These are phyloP conservation scores for Drosophila aldrichi DNA, from an alignment of 2,888 invertebrate species.

Conservation along the genomic window DNA sequence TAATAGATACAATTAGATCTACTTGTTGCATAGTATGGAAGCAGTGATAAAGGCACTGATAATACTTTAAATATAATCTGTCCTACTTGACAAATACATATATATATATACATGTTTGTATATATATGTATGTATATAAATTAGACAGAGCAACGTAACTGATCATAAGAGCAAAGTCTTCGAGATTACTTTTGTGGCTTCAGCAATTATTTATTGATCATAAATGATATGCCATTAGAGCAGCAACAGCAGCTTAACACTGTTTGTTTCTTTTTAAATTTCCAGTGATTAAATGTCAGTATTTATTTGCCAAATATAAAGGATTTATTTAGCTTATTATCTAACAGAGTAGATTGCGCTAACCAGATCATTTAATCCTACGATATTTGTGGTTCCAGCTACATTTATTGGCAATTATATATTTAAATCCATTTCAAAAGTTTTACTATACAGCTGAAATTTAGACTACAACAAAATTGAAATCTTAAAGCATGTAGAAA, in stretches of 20 bases:
- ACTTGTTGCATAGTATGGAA: not conserved
- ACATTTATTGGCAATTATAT: not conserved
- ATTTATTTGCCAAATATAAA: not conserved
- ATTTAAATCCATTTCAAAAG: not conserved
- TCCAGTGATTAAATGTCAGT: not conserved
- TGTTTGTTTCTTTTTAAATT: not conserved
- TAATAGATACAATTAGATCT: not conserved
- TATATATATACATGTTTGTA: too few species aligned
- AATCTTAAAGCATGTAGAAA: not conserved
- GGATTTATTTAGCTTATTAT: not conserved
- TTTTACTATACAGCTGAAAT: not conserved
- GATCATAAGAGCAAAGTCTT: not conserved
- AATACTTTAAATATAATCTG: not conserved
- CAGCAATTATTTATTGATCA: not conserved
- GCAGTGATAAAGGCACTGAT: not conserved
- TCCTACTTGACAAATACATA: not conserved
- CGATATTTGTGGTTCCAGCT: not conserved
- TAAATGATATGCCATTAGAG: not conserved
- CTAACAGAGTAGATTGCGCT: not conserved
- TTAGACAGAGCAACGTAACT: not conserved
- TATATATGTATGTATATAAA: too few species aligned
- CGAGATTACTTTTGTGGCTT: not conserved
- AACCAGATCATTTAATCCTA: not conserved
- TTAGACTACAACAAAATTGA: not conserved
- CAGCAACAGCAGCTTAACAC: not conserved